Percentiles rank a stretch among this genome's conserved stretches.
phyloP scores from a whole-genome alignment of 2,797 vertebrate genomes.

The Halcyon smyrnensis region DNA sequence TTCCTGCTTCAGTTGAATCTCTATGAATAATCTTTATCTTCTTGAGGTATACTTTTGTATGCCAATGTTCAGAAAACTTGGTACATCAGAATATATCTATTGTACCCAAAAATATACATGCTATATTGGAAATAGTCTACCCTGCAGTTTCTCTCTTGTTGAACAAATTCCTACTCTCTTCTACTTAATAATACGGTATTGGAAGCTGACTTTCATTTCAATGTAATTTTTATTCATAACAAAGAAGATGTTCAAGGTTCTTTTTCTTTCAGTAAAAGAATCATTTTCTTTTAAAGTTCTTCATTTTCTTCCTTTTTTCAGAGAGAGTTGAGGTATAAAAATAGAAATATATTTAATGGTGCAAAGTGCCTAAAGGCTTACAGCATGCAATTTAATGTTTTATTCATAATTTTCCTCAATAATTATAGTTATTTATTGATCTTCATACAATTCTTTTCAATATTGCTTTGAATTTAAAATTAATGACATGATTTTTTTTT shows the following conservation, averaged over 20 bases:
- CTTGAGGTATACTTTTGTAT: not conserved
- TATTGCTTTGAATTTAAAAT: conserved; percentile 59
- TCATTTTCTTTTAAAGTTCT: conserved; percentile 10
- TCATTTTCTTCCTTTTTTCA: not conserved
- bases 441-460: conserved; percentile 49
- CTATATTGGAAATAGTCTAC: not conserved
- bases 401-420: conserved; percentile 72
- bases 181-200: not conserved
- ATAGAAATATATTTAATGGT: conserved; percentile 52
- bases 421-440: conserved; percentile 72
- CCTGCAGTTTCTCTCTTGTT: not conserved
- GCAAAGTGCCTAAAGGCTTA: conserved; percentile 19
- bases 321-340: conserved; percentile 23
- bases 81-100: not conserved
- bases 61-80: not conserved
- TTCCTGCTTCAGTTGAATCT: not conserved
- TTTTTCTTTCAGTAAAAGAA: conserved; percentile 9
- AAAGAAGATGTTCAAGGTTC: conserved; percentile 34
- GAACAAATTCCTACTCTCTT: not conserved
- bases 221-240: conserved; percentile 60
- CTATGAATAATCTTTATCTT: not conserved
- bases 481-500: not conserved
- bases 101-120: not conserved
- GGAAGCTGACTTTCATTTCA: conserved; percentile 37
- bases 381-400: conserved; percentile 52